Base-by-base conservation (phyloP, 2,797 vertebrate species). In the Pampus argenteus region DNA sequence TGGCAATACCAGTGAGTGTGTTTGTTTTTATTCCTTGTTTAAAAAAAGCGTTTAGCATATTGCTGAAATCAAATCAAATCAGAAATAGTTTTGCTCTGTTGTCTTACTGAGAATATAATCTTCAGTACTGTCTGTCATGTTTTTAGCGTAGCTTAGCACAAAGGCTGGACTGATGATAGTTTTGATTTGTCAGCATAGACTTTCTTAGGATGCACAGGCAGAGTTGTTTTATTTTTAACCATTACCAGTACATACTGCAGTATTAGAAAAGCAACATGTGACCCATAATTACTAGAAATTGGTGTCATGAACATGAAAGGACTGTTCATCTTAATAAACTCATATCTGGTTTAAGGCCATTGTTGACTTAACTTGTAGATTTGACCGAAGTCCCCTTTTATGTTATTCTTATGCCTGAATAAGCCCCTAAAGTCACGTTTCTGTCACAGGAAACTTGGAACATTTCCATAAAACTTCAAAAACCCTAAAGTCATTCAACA, bases 1-100 rank as follows among this genome's bases (percentile, higher is more conserved):
- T 4, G 9, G 42, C 17, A 34, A 47, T 34, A 48, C 25, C 50
- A 40, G 51, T 29, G 51, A 47, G 56, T 63, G 52, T 56, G 50
- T 73, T 63, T 34, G 52, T 67, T 61, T 74, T 70, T 8, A 31
- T 65, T 49, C 6, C 15, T 10, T 9, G 36, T 57, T 71, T 48
- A 8, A 20, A 25, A 25, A 18, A 69, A 9, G 8, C 20, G 13
- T 26, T 34, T 50, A n/a, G n/a, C n/a, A 18, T 6, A 2, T 9
- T 56, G 52, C 9, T 20, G 14, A 2, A 42, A 62, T 69, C n/a
- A 47, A 14, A 6, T 23, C 14, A 25, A 47, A 40, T 51, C 6
- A n/a, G 6, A n/a, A 36, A 13, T 36, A 36, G 29, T 31, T 31
- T 31, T 31, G 7, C 29, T 14, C 15, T 5, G 9, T 9, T 48